Evolutionary conservation across 1,140 invertebrate species (phyloP), one percentile per base, ranked within the genome.

Genomic region (Adelges cooleyi): DNA sequence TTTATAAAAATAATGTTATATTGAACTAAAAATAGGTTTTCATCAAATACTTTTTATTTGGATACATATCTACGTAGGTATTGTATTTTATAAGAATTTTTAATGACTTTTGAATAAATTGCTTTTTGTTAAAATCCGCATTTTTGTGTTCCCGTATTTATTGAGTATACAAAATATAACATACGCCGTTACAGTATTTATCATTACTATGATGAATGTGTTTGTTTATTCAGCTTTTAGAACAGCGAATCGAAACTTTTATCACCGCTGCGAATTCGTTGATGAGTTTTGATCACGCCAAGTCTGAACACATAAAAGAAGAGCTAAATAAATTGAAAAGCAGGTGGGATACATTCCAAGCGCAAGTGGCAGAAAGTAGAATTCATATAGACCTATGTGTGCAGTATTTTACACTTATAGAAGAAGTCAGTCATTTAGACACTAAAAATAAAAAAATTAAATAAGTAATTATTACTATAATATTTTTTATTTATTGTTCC

Each of bases 261-360:
- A 79, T 87, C 10, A 82, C 79, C 69, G 82, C 80, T 13, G 84
- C 84, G 0, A 80, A 87, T 71, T 79, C 84, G 69, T 80, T 88
- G 70, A 72, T 86, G 25, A 69, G 40, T 51, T 71, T 50, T 42
- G 77, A 75, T 6, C 76, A 81, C 59, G 79, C 85, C 48, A 79
- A 68, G 20, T 67, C 82, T 18, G 74, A 77, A 13, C 79, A 81
- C 67, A 80, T 88, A 9, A 73, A 80, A 70, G 76, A 75, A 20
- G 83, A 90, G 71, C 75, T 90, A 9, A 75, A 78, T 13, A 79
- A 82, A 67, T 75, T 92, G 48, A 79, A 83, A 70, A 80, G 82
- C 9, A 84, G 86, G 72, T 89, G 87, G 86, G 79, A 82, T 23
- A 80, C 81, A 67, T 81, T 92, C 71, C 83, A 85, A 70, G 78